A percentile compares a stretch with the other conserved stretches of the same genome.
These are phyloP conservation scores for Pachyseris speciosa DNA, from an alignment of 64 coral and sea anemone genomes.

Conservation along the genomic window DNA sequence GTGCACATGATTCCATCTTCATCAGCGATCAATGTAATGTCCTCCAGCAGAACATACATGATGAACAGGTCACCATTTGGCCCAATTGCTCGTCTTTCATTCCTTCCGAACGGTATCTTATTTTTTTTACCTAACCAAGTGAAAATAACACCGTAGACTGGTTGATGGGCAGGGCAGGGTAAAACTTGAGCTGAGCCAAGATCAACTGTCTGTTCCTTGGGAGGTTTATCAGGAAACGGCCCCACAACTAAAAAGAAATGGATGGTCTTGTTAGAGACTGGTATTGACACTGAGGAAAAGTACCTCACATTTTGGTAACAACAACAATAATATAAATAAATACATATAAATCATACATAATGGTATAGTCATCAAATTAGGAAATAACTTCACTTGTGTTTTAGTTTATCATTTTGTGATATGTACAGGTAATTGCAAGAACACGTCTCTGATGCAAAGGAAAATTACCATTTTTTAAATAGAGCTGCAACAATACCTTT, in stretches of 20 bases:
- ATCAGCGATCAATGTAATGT: not conserved
- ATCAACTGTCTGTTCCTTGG: accelerated
- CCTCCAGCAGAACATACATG: constrained; percentile 2
- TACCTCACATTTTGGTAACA: too few relatives aligned
- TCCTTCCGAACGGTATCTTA: not conserved
- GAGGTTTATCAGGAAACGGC: not conserved
- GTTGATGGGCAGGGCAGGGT: not conserved
- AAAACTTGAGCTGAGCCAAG: not conserved
- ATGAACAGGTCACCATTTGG: constrained; percentile 35
- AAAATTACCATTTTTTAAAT: too few relatives aligned
- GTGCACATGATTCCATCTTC: not conserved
- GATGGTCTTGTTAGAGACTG: too few relatives aligned
- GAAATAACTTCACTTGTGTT: too few relatives aligned
- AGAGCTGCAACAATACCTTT: too few relatives aligned
- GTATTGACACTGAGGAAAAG: too few relatives aligned
- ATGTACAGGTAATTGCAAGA: too few relatives aligned
- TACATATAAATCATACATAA: too few relatives aligned
- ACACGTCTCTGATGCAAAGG: too few relatives aligned
- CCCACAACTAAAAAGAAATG: not conserved
- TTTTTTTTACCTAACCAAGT: not conserved
- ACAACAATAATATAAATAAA: too few relatives aligned
- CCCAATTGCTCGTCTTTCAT: not conserved
- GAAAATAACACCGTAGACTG: not conserved
- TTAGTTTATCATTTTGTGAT: too few relatives aligned
- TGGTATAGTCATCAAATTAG: too few relatives aligned